Evolutionary conservation across 2,888 invertebrate genomes (phyloP).

Genomic region (Acanthosepion esculentum): DNA sequence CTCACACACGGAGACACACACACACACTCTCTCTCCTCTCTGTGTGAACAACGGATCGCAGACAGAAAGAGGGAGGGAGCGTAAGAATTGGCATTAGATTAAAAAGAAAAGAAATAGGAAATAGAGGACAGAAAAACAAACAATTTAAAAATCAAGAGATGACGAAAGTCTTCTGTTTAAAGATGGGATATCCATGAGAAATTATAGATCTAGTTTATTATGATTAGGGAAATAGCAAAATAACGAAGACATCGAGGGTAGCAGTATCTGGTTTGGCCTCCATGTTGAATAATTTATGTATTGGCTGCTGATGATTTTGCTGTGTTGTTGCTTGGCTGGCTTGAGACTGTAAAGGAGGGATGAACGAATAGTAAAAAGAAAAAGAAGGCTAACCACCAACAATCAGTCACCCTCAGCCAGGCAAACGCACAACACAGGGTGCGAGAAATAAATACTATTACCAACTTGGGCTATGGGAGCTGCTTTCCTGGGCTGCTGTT

Average conservation of each 20-base stretch:
- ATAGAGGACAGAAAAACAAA: too few relatives aligned
- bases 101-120: not conserved
- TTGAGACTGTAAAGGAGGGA: not conserved
- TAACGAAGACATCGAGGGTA: not conserved
- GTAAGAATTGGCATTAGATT: not conserved
- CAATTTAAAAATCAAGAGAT: too few relatives aligned
- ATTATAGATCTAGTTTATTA: too few relatives aligned
- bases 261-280: not conserved
- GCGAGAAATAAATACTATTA: not conserved
- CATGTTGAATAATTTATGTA: conserved; percentile 33
- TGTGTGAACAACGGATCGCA: not conserved
- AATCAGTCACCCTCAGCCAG: too few relatives aligned
- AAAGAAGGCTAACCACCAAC: not conserved
- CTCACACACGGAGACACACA: too few relatives aligned
- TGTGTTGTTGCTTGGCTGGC: conserved; percentile 4
- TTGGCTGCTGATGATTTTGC: not conserved
- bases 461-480: not conserved
- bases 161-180: too few relatives aligned
- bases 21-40: too few relatives aligned
- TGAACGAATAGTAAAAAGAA: not conserved
- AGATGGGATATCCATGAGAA: too few relatives aligned
- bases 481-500: not conserved
- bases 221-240: not conserved
- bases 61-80: not conserved
- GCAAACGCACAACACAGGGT: not conserved